A percentile compares a stretch with the other conserved stretches of the same genome.
Conservation (phyloP, 2,888 invertebrate species). For the Drosophila phalerata region DNA sequence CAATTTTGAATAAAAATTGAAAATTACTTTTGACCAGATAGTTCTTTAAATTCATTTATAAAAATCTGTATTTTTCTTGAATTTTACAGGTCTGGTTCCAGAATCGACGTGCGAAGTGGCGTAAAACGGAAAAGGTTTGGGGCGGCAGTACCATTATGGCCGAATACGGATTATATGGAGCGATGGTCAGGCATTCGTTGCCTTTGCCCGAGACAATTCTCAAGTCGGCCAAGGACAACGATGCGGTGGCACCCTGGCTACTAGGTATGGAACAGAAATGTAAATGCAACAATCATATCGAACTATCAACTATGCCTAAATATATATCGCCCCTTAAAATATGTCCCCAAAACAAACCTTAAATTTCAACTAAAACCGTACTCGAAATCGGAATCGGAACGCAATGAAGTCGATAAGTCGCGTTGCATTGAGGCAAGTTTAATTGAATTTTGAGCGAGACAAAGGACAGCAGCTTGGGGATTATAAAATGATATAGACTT, state of each 20-base stretch:
- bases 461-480: constrained; percentile 66
- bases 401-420: constrained; percentile 23
- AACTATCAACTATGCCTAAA: constrained; percentile 30
- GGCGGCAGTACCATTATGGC: constrained; percentile 99
- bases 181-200: constrained; percentile 99
- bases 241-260: constrained; percentile 99
- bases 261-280: constrained; percentile 91
- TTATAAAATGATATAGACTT: constrained; percentile 64
- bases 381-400: constrained; percentile 5
- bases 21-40: too few species aligned
- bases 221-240: constrained; percentile 98
- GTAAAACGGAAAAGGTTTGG: constrained; percentile 99
- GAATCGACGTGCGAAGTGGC: constrained; percentile 99
- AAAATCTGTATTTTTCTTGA: not conserved
- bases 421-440: constrained; percentile 49
- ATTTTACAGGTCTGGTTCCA: constrained; percentile 95
- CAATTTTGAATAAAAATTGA: too few species aligned
- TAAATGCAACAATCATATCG: constrained; percentile 85
- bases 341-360: too few species aligned
- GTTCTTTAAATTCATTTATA: too few species aligned
- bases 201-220: constrained; percentile 99
- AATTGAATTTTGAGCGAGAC: constrained; percentile 71
- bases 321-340: too few species aligned
- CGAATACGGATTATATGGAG: constrained; percentile 99
- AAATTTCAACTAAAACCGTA: constrained; percentile 3